Base-by-base conservation (phyloP, 1,140 invertebrate species). In the Drosophila leontia region DNA sequence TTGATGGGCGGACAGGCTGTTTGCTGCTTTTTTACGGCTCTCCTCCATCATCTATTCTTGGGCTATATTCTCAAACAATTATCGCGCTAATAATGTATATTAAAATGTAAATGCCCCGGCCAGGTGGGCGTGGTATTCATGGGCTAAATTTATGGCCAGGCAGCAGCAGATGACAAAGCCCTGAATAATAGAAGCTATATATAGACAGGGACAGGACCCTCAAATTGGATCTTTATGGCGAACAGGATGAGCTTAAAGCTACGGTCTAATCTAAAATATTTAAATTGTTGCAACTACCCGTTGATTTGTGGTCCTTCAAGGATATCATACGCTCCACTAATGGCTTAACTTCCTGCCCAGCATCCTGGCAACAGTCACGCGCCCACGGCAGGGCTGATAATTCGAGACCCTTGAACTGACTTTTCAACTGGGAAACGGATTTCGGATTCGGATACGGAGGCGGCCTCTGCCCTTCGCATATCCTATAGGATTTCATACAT, bases 51-150 rank as follows among this genome's bases (percentile, higher is more conserved):
- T 37, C 51, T 57, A 53, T 61, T 68, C 53, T 76, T 68, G 44
- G 61, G 57, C 61, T 76, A 81, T 91, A 68, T 85, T 72, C 70
- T 34, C 48, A 71, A 82, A 75, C 86, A 86, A 91, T 90, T 90
- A 85, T 90, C 76, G 67, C 60, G 78, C 86, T 79, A 86, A 91
- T 90, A 90, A 82, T 77, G 82, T 79, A 91, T 87, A 90, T 90
- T 91, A 80, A 91, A 91, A 86, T 91, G 70, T 76, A 74, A 87
- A 80, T 91, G 63, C 35, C 23, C 15, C 3, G n/a, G 23, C 15
- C 60, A 72, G 75, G 59, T 64, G 61, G 9, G 48, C 23, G 12
- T n/a, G 29, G 32, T 35, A 56, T 70, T 42, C 44, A 62, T 45
- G 42, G 39, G 39, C n/a, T 11, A 41, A 72, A 72, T 78, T 78